Percentiles rank a stretch among this genome's conserved stretches.
phyloP scores from a whole-genome alignment of 2,888 invertebrate species.

The Oxytorus armatus region DNA sequence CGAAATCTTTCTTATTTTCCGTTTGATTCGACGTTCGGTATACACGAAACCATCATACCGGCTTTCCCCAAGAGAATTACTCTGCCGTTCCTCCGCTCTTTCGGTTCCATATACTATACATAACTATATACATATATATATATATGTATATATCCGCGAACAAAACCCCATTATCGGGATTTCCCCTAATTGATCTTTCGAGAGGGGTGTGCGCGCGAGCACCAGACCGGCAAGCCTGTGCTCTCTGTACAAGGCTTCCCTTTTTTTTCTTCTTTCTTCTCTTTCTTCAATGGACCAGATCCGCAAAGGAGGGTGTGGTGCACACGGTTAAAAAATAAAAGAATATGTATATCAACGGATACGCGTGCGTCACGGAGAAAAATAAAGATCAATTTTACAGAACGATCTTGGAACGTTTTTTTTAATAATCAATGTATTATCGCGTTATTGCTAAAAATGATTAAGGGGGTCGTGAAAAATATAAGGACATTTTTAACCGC shows the following conservation, averaged over 20 bases:
- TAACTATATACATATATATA: no score
- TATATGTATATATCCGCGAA: conserved; percentile 65
- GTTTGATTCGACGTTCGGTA: conserved; percentile 72
- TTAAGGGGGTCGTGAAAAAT: no score
- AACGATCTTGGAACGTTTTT: neutral
- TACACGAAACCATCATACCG: conserved; percentile 46
- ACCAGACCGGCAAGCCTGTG: conserved; percentile 50
- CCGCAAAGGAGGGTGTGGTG: conserved; percentile 1
- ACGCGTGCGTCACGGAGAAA: neutral
- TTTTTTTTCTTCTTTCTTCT: conserved; percentile 5
- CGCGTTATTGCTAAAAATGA: no score
- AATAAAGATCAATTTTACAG: conserved; percentile 4
- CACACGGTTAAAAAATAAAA: conserved; percentile 10
- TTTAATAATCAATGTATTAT: neutral
- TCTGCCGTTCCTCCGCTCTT: conserved; percentile 54
- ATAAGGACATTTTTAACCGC: no score
- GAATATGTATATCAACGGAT: conserved; percentile 7
- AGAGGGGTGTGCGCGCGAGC: conserved; percentile 49
- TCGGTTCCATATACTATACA: no score
- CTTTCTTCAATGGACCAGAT: conserved; percentile 50
- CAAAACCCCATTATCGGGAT: conserved; percentile 78
- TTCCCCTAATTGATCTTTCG: conserved; percentile 79
- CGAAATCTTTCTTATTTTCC: conserved; percentile 75
- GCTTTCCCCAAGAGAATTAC: conserved; percentile 69
- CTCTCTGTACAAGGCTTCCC: conserved; percentile 26